These are phyloP conservation scores for Miichthys miiuy DNA, from an alignment of 2,797 vertebrate genomes.

Conservation along the genomic window DNA sequence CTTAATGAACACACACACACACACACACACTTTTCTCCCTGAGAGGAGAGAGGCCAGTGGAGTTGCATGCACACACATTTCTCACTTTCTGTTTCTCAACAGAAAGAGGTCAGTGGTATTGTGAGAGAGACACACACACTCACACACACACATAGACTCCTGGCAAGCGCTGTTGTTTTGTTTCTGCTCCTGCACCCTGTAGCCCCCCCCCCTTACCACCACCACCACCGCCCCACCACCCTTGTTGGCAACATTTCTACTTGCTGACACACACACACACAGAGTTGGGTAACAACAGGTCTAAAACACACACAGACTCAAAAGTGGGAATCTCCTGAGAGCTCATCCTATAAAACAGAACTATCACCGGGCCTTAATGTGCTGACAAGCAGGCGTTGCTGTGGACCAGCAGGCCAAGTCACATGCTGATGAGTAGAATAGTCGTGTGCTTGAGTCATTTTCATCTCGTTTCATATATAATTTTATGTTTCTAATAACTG, in stretches of 20 bases:
- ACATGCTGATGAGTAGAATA: constrained; percentile 17
- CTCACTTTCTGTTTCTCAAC: constrained; percentile 75
- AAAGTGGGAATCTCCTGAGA: constrained; percentile 59
- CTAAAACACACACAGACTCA: constrained; percentile 32
- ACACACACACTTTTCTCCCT: constrained; percentile 29
- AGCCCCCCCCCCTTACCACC: constrained; percentile 3
- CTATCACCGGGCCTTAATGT: constrained; percentile 6
- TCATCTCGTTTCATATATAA: constrained; percentile 10
- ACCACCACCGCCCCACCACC: background rate
- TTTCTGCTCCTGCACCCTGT: constrained; percentile 54
- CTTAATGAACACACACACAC: constrained; percentile 48
- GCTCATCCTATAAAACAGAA: constrained; percentile 36
- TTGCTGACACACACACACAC: constrained; percentile 56
- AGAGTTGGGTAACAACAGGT: constrained; percentile 67
- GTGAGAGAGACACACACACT: constrained; percentile 44
- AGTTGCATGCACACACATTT: constrained; percentile 57
- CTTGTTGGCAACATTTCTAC: constrained; percentile 61
- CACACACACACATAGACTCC: constrained; percentile 47
- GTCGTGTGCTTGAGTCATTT: background rate
- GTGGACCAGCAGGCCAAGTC: constrained; percentile 24
- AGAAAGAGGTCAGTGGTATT: constrained; percentile 72
- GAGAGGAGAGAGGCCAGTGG: constrained; percentile 40
- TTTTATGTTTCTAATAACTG: background rate
- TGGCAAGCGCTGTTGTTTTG: constrained; percentile 71
- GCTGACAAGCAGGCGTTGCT: constrained; percentile 21